These are phyloP conservation scores for Eupithecia pulchellata DNA, from an alignment of 2,888 invertebrate species.

Conservation along the genomic window DNA sequence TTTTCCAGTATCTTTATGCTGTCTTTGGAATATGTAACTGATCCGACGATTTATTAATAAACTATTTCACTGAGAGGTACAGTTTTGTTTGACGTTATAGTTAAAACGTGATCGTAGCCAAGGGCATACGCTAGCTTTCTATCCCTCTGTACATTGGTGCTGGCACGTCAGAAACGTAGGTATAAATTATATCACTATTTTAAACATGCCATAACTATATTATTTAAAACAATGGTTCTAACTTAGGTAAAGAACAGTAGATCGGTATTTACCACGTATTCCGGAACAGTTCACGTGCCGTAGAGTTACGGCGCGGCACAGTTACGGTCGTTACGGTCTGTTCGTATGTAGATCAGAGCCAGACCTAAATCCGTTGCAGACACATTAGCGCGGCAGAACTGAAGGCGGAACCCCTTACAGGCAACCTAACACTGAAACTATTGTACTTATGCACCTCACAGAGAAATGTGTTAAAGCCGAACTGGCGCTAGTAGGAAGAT, in stretches of 20 bases:
- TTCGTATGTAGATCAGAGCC: constrained; percentile 35
- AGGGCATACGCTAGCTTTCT: neutral
- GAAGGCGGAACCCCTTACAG: neutral
- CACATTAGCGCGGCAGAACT: constrained; percentile 23
- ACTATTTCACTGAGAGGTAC: no score
- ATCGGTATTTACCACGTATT: neutral
- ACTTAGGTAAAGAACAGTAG: neutral
- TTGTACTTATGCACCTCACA: constrained; percentile 4
- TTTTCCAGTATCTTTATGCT: no score
- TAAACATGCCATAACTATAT: neutral
- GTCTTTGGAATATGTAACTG: no score
- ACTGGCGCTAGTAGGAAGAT: neutral
- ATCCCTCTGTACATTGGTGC: neutral
- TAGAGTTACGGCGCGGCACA: constrained; percentile 12
- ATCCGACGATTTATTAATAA: no score
- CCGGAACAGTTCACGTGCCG: constrained; percentile 3
- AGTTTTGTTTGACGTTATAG: no score
- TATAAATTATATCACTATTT: neutral
- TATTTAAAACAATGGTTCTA: neutral
- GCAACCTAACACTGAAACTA: constrained; percentile 1
- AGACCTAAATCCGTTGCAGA: constrained; percentile 33
- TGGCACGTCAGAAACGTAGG: neutral
- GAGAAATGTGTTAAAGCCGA: neutral
- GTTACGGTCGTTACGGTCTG: constrained; percentile 14
- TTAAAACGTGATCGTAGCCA: neutral